phyloP scores from a whole-genome alignment of 1,140 invertebrate species.

The Drosophila rufa region DNA sequence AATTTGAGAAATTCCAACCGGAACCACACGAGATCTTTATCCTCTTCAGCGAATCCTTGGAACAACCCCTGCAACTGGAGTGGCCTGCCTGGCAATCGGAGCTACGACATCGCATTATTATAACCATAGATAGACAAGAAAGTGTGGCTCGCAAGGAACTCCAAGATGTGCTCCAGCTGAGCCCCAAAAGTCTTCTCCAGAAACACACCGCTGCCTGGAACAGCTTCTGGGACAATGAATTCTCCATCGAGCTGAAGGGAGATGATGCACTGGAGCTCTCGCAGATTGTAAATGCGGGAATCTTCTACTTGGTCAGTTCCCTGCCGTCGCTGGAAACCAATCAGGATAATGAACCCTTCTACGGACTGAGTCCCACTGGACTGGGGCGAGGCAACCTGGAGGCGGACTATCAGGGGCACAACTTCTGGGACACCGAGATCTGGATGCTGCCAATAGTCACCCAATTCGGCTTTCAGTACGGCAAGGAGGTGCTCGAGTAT shows the following conservation, averaged over 20 bases:
- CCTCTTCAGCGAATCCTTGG: slow-evolving; percentile 58
- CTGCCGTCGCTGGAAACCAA: slow-evolving; percentile 85
- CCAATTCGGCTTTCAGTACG: slow-evolving; percentile 65
- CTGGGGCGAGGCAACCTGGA: slow-evolving; percentile 85
- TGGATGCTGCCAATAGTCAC: slow-evolving; percentile 80
- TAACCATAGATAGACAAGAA: slow-evolving; percentile 86
- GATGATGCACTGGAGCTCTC: slow-evolving; percentile 85
- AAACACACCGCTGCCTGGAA: slow-evolving; percentile 58
- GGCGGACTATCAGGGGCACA: slow-evolving; percentile 81
- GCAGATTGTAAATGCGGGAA: slow-evolving; percentile 86
- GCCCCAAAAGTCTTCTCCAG: slow-evolving; percentile 26
- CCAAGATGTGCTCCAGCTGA: slow-evolving; percentile 70
- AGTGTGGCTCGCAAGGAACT: slow-evolving; percentile 86
- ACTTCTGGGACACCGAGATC: slow-evolving; percentile 84
- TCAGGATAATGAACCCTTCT: slow-evolving; percentile 85
- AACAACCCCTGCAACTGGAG: slow-evolving; percentile 66
- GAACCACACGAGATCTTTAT: slow-evolving; percentile 75
- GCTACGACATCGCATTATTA: slow-evolving; percentile 86
- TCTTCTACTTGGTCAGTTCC: slow-evolving; percentile 87
- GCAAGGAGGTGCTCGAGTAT: slow-evolving; percentile 67
- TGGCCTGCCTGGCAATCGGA: slow-evolving; percentile 82
- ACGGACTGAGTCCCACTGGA: slow-evolving; percentile 87
- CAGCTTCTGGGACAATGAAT: slow-evolving; percentile 67
- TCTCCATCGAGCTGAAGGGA: slow-evolving; percentile 85
- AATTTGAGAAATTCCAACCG: slow-evolving; percentile 85